These are phyloP conservation scores for Leuctra nigra DNA, from an alignment of 2,888 invertebrate species.

Conservation along the genomic window DNA sequence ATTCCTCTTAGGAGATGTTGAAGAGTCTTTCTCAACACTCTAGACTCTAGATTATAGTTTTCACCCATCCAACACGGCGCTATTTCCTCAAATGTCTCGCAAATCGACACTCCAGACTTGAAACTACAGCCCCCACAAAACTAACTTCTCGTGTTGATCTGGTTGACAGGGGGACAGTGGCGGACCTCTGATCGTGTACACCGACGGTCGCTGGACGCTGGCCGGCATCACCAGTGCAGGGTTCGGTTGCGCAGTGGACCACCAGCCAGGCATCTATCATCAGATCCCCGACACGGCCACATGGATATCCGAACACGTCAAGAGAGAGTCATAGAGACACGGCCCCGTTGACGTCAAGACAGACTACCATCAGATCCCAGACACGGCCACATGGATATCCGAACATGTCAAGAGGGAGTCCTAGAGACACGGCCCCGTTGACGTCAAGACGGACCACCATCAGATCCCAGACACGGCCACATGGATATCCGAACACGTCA, in stretches of 20 bases:
- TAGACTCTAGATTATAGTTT: too few relatives aligned
- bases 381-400: constrained; percentile 62
- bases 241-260: constrained; percentile 78
- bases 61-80: too few relatives aligned
- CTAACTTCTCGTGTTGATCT: constrained; percentile 6
- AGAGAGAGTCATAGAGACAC: too few relatives aligned
- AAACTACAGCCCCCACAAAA: too few relatives aligned
- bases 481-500: constrained; percentile 50
- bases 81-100: too few relatives aligned
- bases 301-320: constrained; percentile 49
- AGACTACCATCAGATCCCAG: constrained; percentile 74
- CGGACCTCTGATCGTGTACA: constrained; percentile 65
- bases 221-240: constrained; percentile 81
- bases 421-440: too few relatives aligned
- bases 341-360: too few relatives aligned
- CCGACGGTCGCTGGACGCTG: constrained; percentile 63
- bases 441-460: too few relatives aligned
- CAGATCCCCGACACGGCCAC: constrained; percentile 62
- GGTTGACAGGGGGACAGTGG: constrained; percentile 67
- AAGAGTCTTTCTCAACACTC: too few relatives aligned
- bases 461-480: constrained; percentile 62
- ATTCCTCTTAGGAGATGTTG: too few relatives aligned
- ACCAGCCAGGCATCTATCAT: constrained; percentile 83
- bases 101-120: too few relatives aligned
- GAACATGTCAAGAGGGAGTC: constrained; percentile 21